Evolutionary conservation across 2,797 vertebrate genomes (phyloP).

Genomic region (Carcharodon carcharias): DNA sequence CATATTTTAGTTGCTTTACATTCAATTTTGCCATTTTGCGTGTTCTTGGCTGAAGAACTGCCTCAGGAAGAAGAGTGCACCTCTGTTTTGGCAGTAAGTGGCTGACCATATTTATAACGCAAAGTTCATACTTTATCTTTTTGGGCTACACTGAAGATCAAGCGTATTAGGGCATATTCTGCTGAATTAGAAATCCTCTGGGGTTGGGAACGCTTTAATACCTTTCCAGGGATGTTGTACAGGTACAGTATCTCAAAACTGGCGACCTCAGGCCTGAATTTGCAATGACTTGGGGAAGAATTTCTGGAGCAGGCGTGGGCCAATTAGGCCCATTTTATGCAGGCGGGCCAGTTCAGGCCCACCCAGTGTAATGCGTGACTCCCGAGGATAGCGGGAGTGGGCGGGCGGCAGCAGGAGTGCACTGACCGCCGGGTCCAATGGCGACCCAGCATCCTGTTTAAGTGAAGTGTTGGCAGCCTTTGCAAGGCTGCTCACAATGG

Average conservation of each 20-base stretch:
- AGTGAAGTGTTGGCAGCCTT: too few relatives aligned
- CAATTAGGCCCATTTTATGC: too few relatives aligned
- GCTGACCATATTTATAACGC: neutral
- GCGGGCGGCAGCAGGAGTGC: too few relatives aligned
- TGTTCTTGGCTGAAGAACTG: neutral
- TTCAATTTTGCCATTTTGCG: neutral
- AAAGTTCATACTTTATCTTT: neutral
- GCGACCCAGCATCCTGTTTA: too few relatives aligned
- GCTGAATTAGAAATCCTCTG: neutral
- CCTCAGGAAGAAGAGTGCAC: neutral
- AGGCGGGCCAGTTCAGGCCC: too few relatives aligned
- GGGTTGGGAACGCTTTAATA: neutral
- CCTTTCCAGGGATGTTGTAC: neutral
- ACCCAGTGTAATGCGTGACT: too few relatives aligned
- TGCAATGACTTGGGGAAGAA: too few relatives aligned
- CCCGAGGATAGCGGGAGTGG: too few relatives aligned
- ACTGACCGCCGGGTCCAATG: too few relatives aligned
- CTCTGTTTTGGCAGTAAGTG: neutral
- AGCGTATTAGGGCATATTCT: neutral
- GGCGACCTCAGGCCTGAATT: too few relatives aligned
- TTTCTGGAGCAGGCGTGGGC: too few relatives aligned
- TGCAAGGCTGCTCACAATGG: too few relatives aligned
- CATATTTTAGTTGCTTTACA: neutral
- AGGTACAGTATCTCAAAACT: neutral
- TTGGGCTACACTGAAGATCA: neutral